phyloP scores from a whole-genome alignment of 2,888 invertebrate species.

The Platerodrilus igneus region DNA sequence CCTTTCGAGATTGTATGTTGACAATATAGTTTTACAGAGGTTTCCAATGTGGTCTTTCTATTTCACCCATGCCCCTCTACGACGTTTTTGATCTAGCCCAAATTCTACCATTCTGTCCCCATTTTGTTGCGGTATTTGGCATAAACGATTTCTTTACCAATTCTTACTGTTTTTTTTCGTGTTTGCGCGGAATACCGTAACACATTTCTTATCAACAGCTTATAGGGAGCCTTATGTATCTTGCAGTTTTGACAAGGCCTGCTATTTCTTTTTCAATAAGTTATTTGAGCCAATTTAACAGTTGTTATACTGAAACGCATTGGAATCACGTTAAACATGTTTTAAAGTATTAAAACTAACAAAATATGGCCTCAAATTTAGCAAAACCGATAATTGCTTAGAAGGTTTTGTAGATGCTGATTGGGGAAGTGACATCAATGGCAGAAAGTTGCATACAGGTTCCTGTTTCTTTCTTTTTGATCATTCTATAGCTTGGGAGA shows the following conservation, averaged over 20 bases:
- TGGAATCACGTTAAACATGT: constrained; percentile 27
- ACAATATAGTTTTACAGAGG: no score
- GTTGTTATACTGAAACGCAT: constrained; percentile 21
- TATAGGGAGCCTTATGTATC: constrained; percentile 25
- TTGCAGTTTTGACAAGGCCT: constrained; percentile 25
- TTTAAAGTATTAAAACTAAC: constrained; percentile 23
- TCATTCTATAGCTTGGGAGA: constrained; percentile 35
- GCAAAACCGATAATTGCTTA: constrained; percentile 14
- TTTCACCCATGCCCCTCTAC: no score
- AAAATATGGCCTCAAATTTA: constrained; percentile 25
- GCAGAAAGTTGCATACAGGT: no score
- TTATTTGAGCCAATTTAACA: constrained; percentile 23
- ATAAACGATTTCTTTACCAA: no score
- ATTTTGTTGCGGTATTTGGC: no score
- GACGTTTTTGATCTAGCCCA: no score
- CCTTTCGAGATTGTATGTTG: no score
- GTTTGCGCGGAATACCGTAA: no score
- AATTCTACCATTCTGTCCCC: no score
- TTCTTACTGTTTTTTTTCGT: no score
- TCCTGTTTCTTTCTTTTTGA: no score
- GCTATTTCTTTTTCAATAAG: constrained; percentile 28
- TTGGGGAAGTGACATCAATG: constrained; percentile 25
- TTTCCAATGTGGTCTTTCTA: no score
- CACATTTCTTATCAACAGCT: constrained; percentile 25
- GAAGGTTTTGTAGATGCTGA: constrained; percentile 31